Conservation (phyloP, 2,113 vertebrate genomes). For the Pterophyllum scalare region DNA sequence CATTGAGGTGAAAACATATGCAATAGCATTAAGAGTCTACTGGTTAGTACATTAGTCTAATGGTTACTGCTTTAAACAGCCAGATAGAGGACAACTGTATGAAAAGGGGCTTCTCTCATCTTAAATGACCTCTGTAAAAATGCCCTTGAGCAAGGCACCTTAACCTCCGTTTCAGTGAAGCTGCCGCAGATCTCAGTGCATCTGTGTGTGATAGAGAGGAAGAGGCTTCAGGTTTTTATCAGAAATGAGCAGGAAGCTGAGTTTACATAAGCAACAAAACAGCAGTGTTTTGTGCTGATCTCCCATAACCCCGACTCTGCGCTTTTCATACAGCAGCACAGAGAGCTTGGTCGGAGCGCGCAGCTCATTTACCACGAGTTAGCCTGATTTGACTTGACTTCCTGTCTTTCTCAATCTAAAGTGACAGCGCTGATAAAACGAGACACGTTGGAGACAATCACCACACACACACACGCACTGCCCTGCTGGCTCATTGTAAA, state of each 20-base stretch:
- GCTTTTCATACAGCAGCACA: constrained; percentile 3
- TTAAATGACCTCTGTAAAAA: too few species aligned
- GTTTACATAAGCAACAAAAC: background rate
- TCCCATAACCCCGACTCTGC: constrained; percentile 33
- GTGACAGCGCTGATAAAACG: constrained; percentile 44
- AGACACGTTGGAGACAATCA: constrained; percentile 9
- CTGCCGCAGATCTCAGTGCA: too few species aligned
- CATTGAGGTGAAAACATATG: too few species aligned
- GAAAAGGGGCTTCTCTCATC: too few species aligned
- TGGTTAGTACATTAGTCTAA: too few species aligned
- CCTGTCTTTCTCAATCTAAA: constrained; percentile 53
- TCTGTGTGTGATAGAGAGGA: too few species aligned
- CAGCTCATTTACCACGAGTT: constrained; percentile 6
- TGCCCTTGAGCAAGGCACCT: too few species aligned
- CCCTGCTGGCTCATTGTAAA: background rate
- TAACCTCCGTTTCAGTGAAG: too few species aligned
- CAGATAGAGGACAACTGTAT: too few species aligned
- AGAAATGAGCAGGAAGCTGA: background rate
- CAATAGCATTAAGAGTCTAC: too few species aligned
- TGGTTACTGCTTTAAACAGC: too few species aligned
- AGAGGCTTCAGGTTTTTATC: background rate
- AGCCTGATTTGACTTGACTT: constrained; percentile 52
- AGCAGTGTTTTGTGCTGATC: background rate
- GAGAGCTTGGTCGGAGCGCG: constrained; percentile 11
- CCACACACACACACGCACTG: constrained; percentile 8